phyloP scores from a whole-genome alignment of 1,140 invertebrate genomes.

The Drosophila leontia region DNA sequence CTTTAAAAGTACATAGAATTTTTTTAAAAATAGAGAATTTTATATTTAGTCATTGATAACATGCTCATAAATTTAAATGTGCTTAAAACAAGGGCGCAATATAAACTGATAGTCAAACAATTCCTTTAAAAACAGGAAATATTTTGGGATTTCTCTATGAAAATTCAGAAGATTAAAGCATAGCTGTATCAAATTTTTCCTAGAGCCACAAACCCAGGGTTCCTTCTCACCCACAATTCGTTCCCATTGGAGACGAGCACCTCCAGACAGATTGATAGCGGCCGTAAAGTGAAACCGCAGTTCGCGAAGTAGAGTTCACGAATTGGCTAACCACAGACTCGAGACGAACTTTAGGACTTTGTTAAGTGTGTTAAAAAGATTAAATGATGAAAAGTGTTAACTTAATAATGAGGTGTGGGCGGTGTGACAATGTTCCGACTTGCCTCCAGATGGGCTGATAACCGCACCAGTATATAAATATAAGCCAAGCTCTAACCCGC shows the following conservation, averaged over 20 bases:
- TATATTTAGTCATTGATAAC: no score
- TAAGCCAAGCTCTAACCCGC: constrained; percentile 24
- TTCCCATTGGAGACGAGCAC: constrained; percentile 19
- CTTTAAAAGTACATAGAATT: neutral
- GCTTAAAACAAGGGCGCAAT: neutral
- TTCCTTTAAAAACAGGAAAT: constrained; percentile 8
- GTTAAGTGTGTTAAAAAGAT: constrained; percentile 34
- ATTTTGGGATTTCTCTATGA: neutral
- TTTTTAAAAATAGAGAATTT: neutral
- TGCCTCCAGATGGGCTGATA: constrained; percentile 17
- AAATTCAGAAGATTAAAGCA: constrained; percentile 8
- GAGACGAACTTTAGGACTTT: constrained; percentile 27
- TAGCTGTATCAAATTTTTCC: constrained; percentile 14
- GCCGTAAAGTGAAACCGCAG: constrained; percentile 25
- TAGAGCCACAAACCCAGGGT: neutral
- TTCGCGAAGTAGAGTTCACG: constrained; percentile 19
- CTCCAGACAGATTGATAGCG: constrained; percentile 18
- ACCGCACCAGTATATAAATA: neutral
- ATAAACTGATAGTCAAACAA: neutral
- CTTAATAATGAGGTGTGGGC: constrained; percentile 24
- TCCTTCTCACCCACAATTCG: neutral
- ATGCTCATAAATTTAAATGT: neutral
- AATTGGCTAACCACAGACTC: constrained; percentile 9
- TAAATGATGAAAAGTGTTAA: constrained; percentile 22
- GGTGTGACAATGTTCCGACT: constrained; percentile 1